Conservation (phyloP, 1,140 invertebrate genomes). For the Drosophila ogumai region DNA sequence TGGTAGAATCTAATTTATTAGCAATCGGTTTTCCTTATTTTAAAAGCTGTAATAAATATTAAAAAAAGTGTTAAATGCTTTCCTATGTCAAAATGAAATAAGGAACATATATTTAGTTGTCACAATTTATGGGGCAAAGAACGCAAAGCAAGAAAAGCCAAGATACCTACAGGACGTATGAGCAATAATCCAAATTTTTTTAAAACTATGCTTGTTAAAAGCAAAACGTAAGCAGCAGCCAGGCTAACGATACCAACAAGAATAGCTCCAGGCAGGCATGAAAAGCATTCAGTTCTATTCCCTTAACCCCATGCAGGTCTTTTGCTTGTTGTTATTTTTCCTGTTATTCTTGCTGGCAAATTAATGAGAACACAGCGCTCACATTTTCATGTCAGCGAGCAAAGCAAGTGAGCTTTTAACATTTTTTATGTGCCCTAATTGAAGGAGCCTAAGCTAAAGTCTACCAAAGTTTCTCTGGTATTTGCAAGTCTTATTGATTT, state of each 20-base stretch:
- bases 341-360: slow-evolving; percentile 54
- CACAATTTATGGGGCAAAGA: background rate
- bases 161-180: slow-evolving; percentile 44
- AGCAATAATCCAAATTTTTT: slow-evolving; percentile 52
- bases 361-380: slow-evolving; percentile 66
- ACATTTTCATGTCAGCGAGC: slow-evolving; percentile 65
- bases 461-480: background rate
- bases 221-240: slow-evolving; percentile 40
- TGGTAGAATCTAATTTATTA: background rate
- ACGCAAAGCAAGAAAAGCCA: background rate
- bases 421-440: slow-evolving; percentile 16
- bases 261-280: slow-evolving; percentile 49
- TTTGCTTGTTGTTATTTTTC: slow-evolving; percentile 18
- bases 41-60: background rate
- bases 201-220: slow-evolving; percentile 62
- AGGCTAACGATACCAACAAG: slow-evolving; percentile 27
- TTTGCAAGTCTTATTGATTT: background rate
- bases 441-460: background rate
- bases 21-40: background rate
- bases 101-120: background rate
- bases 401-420: slow-evolving; percentile 23
- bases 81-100: too few relatives aligned
- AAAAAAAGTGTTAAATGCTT: background rate
- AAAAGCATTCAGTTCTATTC: slow-evolving; percentile 35
- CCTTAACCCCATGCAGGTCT: slow-evolving; percentile 12